These are phyloP conservation scores for Cossypha niveicapilla DNA, from an alignment of 2,797 vertebrate genomes.

Conservation along the genomic window DNA sequence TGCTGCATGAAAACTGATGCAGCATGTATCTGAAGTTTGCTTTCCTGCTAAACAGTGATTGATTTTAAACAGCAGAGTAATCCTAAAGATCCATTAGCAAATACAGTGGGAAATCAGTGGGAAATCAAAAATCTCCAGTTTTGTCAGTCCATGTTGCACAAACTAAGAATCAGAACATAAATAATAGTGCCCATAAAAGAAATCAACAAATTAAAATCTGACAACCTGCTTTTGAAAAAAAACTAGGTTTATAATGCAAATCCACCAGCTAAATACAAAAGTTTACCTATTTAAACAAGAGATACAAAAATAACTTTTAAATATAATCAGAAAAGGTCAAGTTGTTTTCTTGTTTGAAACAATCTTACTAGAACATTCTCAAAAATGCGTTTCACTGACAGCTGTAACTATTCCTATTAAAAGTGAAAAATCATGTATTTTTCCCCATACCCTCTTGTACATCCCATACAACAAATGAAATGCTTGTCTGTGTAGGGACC, in stretches of 20 bases:
- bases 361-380: neutral
- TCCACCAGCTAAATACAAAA: neutral
- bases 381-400: neutral
- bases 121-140: neutral
- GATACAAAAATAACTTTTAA: neutral
- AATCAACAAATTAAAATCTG: neutral
- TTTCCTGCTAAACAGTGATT: neutral
- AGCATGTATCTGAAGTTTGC: neutral
- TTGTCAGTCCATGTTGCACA: neutral
- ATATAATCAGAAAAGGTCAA: neutral
- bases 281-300: accelerated
- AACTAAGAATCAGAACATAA: neutral
- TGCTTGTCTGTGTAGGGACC: neutral
- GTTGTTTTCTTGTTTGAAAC: neutral
- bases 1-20: neutral
- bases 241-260: neutral
- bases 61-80: neutral
- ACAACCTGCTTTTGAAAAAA: neutral
- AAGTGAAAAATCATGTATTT: neutral
- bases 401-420: neutral
- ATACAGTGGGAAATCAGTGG: neutral
- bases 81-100: neutral
- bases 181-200: neutral
- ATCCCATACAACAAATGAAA: neutral
- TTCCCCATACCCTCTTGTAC: neutral